Evolutionary conservation across 2,888 invertebrate species (phyloP).

Genomic region (Lordiphosa fenestrarum): DNA sequence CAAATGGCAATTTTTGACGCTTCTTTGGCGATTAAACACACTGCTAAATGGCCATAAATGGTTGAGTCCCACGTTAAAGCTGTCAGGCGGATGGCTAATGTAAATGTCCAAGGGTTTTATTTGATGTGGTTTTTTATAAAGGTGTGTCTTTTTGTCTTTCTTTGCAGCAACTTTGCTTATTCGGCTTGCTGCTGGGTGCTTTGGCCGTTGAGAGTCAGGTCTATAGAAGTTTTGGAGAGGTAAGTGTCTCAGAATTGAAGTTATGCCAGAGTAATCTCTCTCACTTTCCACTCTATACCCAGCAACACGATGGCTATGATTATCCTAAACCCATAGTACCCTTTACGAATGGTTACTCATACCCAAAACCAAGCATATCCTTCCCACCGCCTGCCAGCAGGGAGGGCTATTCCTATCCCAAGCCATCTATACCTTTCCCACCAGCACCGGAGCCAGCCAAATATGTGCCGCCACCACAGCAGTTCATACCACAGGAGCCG

Average conservation of each 20-base stretch:
- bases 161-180: constrained; percentile 58
- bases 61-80: constrained; percentile 34
- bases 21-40: neutral
- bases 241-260: neutral
- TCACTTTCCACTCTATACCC: neutral
- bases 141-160: constrained; percentile 8
- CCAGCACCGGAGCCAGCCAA: constrained; percentile 34
- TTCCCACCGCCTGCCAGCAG: constrained; percentile 53
- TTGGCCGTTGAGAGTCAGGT: constrained; percentile 40
- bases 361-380: constrained; percentile 60
- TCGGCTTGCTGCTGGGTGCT: constrained; percentile 47
- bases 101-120: constrained; percentile 28
- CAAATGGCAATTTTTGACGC: constrained; percentile 41
- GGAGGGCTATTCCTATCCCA: constrained; percentile 62
- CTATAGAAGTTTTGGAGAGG: constrained; percentile 26
- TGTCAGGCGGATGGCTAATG: constrained; percentile 33
- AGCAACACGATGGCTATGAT: constrained; percentile 53
- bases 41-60: constrained; percentile 39
- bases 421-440: constrained; percentile 53
- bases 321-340: constrained; percentile 61
- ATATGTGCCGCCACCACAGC: constrained; percentile 35
- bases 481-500: constrained; percentile 45
- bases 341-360: constrained; percentile 63
- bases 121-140: constrained; percentile 9
- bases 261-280: constrained; percentile 15